A percentile compares a stretch with the other conserved stretches of the same genome.
Evolutionary conservation across 1,140 invertebrate genomes (phyloP).

Genomic region (Argopecten irradians): DNA sequence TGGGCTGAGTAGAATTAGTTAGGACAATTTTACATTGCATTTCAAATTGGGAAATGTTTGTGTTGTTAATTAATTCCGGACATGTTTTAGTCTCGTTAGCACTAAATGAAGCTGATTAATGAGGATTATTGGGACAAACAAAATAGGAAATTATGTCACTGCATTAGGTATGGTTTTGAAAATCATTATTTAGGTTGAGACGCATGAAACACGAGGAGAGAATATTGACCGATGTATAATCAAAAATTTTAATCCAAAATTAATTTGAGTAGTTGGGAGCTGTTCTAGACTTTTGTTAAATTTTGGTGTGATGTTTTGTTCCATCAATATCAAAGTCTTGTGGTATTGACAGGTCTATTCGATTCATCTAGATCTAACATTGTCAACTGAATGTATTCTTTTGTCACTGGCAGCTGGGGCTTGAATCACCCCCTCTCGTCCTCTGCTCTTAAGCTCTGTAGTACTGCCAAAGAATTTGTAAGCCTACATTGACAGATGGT

Average conservation of each 20-base stretch:
- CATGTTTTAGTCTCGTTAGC: background rate
- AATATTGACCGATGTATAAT: background rate
- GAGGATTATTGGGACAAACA: background rate
- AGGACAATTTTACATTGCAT: no score
- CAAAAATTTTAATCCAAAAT: background rate
- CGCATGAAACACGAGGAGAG: background rate
- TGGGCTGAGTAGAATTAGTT: no score
- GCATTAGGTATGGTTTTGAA: background rate
- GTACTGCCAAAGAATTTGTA: no score
- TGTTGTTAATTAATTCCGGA: background rate
- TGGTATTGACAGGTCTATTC: background rate
- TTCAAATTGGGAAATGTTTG: background rate
- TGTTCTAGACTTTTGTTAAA: background rate
- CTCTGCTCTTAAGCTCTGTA: no score
- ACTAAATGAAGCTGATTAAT: background rate
- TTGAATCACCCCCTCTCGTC: no score
- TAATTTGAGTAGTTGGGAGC: background rate
- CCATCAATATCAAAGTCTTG: background rate
- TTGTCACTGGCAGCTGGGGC: no score
- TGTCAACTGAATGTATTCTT: no score
- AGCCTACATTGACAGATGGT: no score
- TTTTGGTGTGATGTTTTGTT: background rate
- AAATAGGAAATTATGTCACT: background rate
- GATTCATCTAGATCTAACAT: no score
- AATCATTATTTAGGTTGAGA: background rate